phyloP scores from a whole-genome alignment of 2,797 vertebrate genomes.

The Phoxinus dragarum region DNA sequence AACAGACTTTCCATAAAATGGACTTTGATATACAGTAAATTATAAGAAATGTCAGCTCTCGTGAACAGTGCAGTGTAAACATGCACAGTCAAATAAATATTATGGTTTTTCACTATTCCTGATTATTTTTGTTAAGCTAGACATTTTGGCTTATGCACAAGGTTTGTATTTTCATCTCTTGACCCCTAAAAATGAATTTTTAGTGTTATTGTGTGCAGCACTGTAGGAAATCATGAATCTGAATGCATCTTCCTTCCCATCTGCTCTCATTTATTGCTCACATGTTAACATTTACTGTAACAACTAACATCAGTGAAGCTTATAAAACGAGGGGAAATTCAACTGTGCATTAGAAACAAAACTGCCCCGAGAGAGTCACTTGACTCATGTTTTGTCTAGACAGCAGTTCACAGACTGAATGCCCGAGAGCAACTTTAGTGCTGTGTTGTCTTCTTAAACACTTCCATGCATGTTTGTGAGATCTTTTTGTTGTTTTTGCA shows the following conservation, averaged over 20 bases:
- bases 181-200: background rate
- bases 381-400: slow-evolving; percentile 28
- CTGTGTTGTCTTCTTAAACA: background rate
- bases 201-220: background rate
- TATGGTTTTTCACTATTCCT: background rate
- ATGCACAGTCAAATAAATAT: background rate
- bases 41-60: background rate
- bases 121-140: background rate
- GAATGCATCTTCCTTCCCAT: background rate
- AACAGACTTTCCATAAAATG: background rate
- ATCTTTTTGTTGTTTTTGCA: background rate
- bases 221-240: background rate
- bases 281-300: slow-evolving; percentile 71
- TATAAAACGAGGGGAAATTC: slow-evolving; percentile 59
- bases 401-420: background rate
- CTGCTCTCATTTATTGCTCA: slow-evolving; percentile 51
- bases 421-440: background rate
- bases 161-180: background rate
- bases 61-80: background rate
- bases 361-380: background rate
- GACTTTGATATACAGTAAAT: background rate
- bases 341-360: background rate
- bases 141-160: background rate
- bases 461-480: slow-evolving; percentile 4
- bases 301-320: slow-evolving; percentile 71